Base-by-base conservation (phyloP, 2,888 invertebrate genomes). In the Mythimna albipuncta region DNA sequence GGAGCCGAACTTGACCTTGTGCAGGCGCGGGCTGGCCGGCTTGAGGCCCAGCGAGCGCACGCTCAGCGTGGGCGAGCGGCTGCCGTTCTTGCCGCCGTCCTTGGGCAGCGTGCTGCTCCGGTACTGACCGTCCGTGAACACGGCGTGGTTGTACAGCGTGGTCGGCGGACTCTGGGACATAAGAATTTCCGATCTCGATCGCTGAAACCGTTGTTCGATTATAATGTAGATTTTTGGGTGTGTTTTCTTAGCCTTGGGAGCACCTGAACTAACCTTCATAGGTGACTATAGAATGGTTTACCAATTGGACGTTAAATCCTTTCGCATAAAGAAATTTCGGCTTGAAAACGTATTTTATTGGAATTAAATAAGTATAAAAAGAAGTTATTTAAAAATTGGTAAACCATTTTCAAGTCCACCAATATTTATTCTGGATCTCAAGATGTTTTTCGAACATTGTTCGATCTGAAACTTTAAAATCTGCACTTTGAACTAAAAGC, bases 111-210 rank as follows among this genome's bases (percentile, higher is more conserved):
- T 92, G 72, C 81, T 84, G 78, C 88, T 87, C 32, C 91, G 85
- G 64, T 47, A 65, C 21, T 71, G 67, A 13, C 68, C 82, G 54
- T 87, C 88, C 74, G 85, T 69, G 81, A 85, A 77, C 50, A 86
- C 79, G 54, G 57, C 81, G 75, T 81, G 81, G 13, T 82, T 84
- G 87, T 90, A 91, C 86, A 92, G 88, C 6, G 91, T 89, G 76
- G 76, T 84, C 9, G 94, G 93, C 55, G 95, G 95, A 77, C 94
- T 93, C 88, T 93, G 94, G 68, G 94, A 94, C 94, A 94, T 93
- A 84, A 94, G 89, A 82, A 92, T 89, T 88, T 95, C 96, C 82
- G 95, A 95, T 77, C 93, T 92, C 85, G 96, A 95, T 69, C 95
- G 91, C 96, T 96, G 95, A 87, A 95, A 94, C 82, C 75, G 83